phyloP scores from a whole-genome alignment of 2,797 vertebrate species.

The Thamnophis elegans region DNA sequence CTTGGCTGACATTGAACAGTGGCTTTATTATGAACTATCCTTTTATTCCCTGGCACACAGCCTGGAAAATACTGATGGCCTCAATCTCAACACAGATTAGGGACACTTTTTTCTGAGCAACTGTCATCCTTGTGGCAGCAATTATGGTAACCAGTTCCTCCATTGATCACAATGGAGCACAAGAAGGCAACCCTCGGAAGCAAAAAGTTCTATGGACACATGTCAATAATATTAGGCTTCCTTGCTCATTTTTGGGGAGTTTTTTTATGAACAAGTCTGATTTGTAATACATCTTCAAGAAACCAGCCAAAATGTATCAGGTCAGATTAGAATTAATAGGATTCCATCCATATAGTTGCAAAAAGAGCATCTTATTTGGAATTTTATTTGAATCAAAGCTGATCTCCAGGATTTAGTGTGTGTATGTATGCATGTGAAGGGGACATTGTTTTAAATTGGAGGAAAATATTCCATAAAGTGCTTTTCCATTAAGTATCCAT shows the following conservation, averaged over 20 bases:
- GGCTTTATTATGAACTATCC: background rate
- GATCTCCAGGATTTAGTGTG: background rate
- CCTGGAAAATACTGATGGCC: constrained; percentile 8
- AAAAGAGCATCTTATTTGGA: background rate
- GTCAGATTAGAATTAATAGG: background rate
- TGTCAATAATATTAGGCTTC: background rate
- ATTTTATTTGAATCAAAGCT: background rate
- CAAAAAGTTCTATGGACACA: too few species aligned
- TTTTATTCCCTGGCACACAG: constrained; percentile 15
- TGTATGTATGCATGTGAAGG: background rate
- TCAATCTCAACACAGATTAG: constrained; percentile 33
- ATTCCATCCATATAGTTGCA: background rate
- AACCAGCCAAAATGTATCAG: background rate
- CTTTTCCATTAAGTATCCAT: background rate
- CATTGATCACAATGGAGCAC: background rate
- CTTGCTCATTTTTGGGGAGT: background rate
- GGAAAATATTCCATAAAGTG: background rate
- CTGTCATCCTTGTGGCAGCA: background rate
- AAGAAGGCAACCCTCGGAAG: background rate
- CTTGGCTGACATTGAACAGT: background rate
- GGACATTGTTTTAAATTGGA: background rate
- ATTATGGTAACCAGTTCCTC: background rate
- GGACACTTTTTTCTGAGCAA: background rate
- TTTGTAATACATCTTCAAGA: background rate
- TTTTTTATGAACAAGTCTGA: background rate